Base-by-base conservation (phyloP, 2,888 invertebrate species). In the Biston betularia region DNA sequence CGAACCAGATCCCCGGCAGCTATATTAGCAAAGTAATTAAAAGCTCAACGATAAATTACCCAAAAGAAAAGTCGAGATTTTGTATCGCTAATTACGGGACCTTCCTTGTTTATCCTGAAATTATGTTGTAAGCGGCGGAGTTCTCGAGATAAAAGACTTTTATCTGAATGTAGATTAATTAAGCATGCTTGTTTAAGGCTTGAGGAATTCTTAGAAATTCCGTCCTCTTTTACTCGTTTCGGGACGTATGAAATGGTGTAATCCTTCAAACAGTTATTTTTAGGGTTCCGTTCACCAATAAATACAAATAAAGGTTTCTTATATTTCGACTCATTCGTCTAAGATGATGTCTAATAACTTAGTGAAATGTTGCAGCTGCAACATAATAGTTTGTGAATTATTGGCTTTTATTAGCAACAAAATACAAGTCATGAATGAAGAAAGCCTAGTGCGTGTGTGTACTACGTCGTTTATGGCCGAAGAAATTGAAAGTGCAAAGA, bases 121-220 rank as follows among this genome's bases (percentile, higher is more conserved):
- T 60, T 65, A 66, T 70, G 69, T 69, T 69, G 67, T 74, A 67
- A 69, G 64, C 65, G 70, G 64, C 56, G 54, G 53, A 45, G 65
- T 62, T 69, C 53, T 35, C 58, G 40, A 68, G 69, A 70, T 70
- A 72, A 68, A 64, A 62, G 53, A 55, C 62, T 67, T 74, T 69
- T 68, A 65, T 68, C 65, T 55, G n/a, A 66, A 66, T 61, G 57
- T 44, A 71, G 63, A 72, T 74, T 74, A 72, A 72, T 74, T 71
- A 72, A 61, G 54, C 50, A 52, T 46, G 24, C 56, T 45, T 60
- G 60, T 60, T 52, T 35, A n/a, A 15, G 38, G 34, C 48, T 44
- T 44, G 33, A 44, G 56, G 44, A 56, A 35, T 56, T 34, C 34
- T 45, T 9, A 45, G 45, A 46, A 56, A 34, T 46, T 34, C 45